Conservation (phyloP, 2,113 vertebrate species). For the Chinchilla lanigera region DNA sequence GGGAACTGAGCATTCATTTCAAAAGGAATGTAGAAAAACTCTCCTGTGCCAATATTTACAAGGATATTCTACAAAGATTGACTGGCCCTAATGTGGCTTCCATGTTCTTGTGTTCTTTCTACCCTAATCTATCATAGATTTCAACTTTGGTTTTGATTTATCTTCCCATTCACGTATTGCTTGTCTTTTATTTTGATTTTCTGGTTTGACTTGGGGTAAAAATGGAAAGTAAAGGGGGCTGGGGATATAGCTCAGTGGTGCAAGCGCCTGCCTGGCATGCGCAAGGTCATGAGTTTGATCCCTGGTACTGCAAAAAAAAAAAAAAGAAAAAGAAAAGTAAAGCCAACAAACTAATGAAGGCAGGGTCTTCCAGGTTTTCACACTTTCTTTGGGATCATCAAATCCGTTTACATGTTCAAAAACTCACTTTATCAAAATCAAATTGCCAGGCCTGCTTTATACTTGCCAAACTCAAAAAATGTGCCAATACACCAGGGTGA, state of each 20-base stretch:
- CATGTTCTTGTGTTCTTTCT: not conserved
- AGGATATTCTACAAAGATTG: constrained; percentile 15
- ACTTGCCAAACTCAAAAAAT: not conserved
- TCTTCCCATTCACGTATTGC: not conserved
- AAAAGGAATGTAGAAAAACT: not conserved
- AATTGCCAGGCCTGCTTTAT: not conserved
- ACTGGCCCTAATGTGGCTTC: not conserved
- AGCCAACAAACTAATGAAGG: not conserved
- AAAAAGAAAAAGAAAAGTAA: too few relatives aligned
- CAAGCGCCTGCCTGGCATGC: too few relatives aligned
- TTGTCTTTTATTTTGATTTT: constrained; percentile 46
- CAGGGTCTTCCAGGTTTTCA: not conserved
- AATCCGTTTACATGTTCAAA: not conserved
- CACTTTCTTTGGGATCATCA: not conserved
- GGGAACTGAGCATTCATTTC: constrained; percentile 42
- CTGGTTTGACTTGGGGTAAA: not conserved
- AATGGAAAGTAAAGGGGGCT: not conserved
- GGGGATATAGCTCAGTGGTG: too few relatives aligned
- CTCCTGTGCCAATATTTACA: constrained; percentile 34
- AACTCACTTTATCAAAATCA: not conserved
- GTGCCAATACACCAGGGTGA: not conserved
- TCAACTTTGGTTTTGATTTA: constrained; percentile 52
- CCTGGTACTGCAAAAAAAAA: too few relatives aligned
- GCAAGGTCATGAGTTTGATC: too few relatives aligned
- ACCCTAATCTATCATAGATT: not conserved